Conservation (phyloP, 2,888 invertebrate genomes). For the Eremobia ochroleuca region DNA sequence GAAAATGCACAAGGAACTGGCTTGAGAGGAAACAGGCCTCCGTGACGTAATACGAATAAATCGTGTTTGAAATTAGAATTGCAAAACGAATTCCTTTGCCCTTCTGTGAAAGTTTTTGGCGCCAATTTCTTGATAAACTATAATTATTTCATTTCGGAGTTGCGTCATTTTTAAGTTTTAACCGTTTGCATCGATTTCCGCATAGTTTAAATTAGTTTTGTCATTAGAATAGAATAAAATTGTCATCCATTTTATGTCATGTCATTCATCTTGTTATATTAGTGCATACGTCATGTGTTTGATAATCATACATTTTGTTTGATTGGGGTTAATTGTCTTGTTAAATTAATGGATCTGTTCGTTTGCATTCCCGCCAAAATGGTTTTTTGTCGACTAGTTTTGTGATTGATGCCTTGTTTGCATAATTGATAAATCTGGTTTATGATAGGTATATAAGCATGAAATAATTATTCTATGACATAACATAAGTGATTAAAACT, state of each 20-base stretch:
- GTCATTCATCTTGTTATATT: constrained; percentile 46
- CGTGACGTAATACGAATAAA: constrained; percentile 60
- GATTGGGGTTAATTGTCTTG: constrained; percentile 44
- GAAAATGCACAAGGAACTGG: constrained; percentile 41
- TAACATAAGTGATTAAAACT: background rate
- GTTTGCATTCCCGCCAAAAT: constrained; percentile 35
- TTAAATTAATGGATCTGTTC: constrained; percentile 40
- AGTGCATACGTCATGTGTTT: constrained; percentile 34
- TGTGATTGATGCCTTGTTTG: constrained; percentile 25
- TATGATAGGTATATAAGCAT: background rate
- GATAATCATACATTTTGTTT: constrained; percentile 21
- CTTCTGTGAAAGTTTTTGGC: constrained; percentile 63
- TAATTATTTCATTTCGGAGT: constrained; percentile 48
- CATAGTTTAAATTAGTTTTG: constrained; percentile 47
- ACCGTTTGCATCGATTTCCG: constrained; percentile 46
- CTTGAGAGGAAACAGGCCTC: constrained; percentile 43
- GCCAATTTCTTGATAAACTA: constrained; percentile 43
- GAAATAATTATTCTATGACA: background rate
- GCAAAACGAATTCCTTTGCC: constrained; percentile 65
- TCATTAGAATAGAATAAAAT: too few relatives aligned
- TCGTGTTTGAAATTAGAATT: constrained; percentile 63
- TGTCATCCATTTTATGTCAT: too few relatives aligned
- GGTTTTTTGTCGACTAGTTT: constrained; percentile 12
- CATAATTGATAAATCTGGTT: constrained; percentile 13
- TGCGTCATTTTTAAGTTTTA: constrained; percentile 43